A percentile compares a stretch with the other conserved stretches of the same genome.
phyloP scores from a whole-genome alignment of 2,888 invertebrate genomes.

The Osedax frankpressi region DNA sequence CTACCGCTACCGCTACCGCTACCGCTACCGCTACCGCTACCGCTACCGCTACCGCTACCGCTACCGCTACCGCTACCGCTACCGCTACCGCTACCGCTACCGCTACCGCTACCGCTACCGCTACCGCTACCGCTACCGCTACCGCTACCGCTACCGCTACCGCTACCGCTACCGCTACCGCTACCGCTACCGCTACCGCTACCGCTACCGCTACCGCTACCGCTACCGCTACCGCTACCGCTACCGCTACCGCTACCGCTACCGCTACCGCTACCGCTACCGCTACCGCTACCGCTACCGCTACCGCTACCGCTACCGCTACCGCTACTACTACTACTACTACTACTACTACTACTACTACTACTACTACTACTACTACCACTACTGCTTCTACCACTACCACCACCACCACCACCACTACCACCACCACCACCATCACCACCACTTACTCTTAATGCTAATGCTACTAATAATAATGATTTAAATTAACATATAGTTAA shows the following conservation, averaged over 20 bases:
- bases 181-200: not conserved
- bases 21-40: constrained; percentile 10
- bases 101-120: constrained; percentile 8
- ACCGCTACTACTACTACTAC: constrained; percentile 19
- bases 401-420: constrained; percentile 13
- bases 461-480: constrained; percentile 1
- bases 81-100: constrained; percentile 13
- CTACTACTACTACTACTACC: constrained; percentile 18
- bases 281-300: constrained; percentile 11
- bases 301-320: not conserved
- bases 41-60: constrained; percentile 15
- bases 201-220: not conserved
- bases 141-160: not conserved
- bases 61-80: constrained; percentile 16
- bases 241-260: not conserved
- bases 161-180: not conserved
- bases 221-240: constrained; percentile 1
- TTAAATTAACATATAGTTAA: too few relatives aligned
- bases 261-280: constrained; percentile 9
- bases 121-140: constrained; percentile 2
- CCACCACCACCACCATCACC: constrained; percentile 10
- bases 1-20: constrained; percentile 11
- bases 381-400: constrained; percentile 15
- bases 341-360: constrained; percentile 20
- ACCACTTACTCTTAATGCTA: constrained; percentile 11